Conservation (phyloP, 2,888 invertebrate genomes). For the Pristionchus fissidentatus region DNA sequence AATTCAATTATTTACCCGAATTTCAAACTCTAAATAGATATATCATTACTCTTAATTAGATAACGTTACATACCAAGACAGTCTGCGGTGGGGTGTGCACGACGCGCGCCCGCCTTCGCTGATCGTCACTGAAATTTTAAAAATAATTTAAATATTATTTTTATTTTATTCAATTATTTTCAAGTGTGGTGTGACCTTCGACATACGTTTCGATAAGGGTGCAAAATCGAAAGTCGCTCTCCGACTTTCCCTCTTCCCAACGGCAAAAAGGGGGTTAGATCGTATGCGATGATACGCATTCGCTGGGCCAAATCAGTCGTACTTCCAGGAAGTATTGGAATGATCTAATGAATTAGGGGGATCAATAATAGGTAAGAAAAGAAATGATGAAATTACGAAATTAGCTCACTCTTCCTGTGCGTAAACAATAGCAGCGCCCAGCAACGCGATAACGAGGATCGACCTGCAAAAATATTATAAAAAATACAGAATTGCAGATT, state of each 20-base stretch:
- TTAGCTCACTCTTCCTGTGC: background rate
- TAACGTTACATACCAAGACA: background rate
- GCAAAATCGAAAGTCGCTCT: constrained; percentile 32
- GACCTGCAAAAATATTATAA: background rate
- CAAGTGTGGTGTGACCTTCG: background rate
- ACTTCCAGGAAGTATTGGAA: too few relatives aligned
- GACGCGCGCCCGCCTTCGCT: constrained; percentile 8
- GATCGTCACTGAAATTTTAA: background rate
- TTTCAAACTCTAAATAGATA: too few relatives aligned
- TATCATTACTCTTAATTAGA: too few relatives aligned
- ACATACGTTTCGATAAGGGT: background rate
- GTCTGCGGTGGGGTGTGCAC: constrained; percentile 14
- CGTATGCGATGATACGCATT: background rate
- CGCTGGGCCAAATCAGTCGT: background rate
- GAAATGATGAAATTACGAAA: too few relatives aligned
- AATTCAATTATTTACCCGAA: too few relatives aligned
- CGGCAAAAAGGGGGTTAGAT: constrained; percentile 11
- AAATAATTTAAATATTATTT: background rate
- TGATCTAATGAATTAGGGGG: too few relatives aligned
- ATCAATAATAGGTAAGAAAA: background rate
- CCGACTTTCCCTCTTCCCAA: too few relatives aligned
- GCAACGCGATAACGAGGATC: background rate
- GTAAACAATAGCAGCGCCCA: background rate
- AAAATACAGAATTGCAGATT: background rate
- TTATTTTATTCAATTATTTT: background rate